phyloP scores from a whole-genome alignment of 30 jellyfish, hydroid and myxozoan genomes.

The Turritopsis rubra region DNA sequence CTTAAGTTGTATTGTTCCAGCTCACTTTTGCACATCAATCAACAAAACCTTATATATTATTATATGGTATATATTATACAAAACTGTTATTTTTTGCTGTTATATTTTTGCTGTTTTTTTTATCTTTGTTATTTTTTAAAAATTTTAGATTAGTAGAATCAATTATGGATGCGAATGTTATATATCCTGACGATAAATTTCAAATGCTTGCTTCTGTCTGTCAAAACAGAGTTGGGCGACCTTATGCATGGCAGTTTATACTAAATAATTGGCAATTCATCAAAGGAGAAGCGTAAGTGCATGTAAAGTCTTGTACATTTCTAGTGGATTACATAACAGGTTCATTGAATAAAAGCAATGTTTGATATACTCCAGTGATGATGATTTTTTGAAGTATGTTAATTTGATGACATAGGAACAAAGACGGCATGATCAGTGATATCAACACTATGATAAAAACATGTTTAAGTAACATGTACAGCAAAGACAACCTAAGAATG shows the following conservation, averaged over 20 bases:
- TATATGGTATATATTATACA: no score
- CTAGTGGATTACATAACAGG: neutral
- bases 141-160: neutral
- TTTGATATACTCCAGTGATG: no score
- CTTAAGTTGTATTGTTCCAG: no score
- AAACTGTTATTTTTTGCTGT: no score
- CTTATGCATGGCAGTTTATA: conserved; percentile 1
- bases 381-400: no score
- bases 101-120: no score
- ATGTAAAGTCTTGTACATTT: neutral
- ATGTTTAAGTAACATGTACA: neutral
- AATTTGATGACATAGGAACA: neutral
- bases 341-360: neutral
- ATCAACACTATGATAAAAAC: neutral
- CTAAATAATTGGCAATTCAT: neutral
- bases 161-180: neutral
- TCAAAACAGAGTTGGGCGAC: neutral
- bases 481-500: neutral
- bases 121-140: no score
- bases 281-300: neutral
- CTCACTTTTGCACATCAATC: no score
- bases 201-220: neutral
- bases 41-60: no score
- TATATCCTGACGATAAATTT: neutral
- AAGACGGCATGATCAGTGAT: neutral